A percentile compares a stretch with the other conserved stretches of the same genome.
These are phyloP conservation scores for Parnassius apollo DNA, from an alignment of 2,888 invertebrate species.

Conservation along the genomic window DNA sequence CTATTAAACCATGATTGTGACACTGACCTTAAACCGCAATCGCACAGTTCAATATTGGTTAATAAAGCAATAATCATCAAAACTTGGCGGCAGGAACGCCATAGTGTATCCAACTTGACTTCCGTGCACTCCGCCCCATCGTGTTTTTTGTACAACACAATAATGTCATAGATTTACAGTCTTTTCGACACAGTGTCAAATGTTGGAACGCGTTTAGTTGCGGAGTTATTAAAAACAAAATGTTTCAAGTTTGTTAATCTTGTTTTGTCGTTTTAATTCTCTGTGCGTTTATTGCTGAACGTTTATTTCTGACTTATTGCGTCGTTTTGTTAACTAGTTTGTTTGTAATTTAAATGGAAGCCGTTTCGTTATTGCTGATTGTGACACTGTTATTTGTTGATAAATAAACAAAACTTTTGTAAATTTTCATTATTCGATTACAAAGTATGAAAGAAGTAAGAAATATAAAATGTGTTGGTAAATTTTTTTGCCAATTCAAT, in stretches of 20 bases:
- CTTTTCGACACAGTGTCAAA: conserved; percentile 27
- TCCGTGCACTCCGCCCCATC: conserved; percentile 15
- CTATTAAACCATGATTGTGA: conserved; percentile 26
- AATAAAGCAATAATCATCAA: conserved; percentile 79
- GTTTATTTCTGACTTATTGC: conserved; percentile 66
- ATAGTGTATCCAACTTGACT: conserved; percentile 35
- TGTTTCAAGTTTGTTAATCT: conserved; percentile 44
- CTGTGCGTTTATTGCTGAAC: conserved; percentile 46
- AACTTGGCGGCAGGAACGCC: conserved; percentile 62
- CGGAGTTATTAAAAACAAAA: conserved; percentile 24
- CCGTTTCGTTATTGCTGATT: conserved; percentile 14
- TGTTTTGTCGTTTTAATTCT: conserved; percentile 54
- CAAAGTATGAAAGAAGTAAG: too few relatives aligned
- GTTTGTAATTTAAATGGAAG: conserved; percentile 30
- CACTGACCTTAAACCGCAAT: conserved; percentile 37
- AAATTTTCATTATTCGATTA: too few relatives aligned
- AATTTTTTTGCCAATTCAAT: too few relatives aligned
- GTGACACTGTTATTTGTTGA: conserved; percentile 6
- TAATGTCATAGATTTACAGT: neutral
- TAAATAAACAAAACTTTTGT: conserved; percentile 28
- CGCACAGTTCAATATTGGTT: conserved; percentile 76
- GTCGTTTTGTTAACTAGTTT: conserved; percentile 67
- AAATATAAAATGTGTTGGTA: too few relatives aligned
- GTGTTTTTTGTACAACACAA: conserved; percentile 18
- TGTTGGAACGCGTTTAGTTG: conserved; percentile 31